Evolutionary conservation across 2,888 invertebrate genomes (phyloP).

Genomic region (Omphaloscelis lunosa): DNA sequence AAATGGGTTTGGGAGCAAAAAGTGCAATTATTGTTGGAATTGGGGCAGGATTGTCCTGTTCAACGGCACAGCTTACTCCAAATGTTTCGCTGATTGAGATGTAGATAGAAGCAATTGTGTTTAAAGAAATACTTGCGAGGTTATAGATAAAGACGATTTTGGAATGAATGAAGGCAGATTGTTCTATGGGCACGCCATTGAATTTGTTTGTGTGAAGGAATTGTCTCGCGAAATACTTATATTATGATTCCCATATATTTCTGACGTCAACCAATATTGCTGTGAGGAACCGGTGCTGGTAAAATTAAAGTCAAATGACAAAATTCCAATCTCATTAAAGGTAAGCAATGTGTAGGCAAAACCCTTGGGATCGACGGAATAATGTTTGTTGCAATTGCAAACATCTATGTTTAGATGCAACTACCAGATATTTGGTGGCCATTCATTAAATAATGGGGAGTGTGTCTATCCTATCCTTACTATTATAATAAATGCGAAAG

Average conservation of each 20-base stretch:
- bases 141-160: neutral
- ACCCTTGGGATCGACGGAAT: neutral
- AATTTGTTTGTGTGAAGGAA: no score
- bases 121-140: neutral
- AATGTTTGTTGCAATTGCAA: neutral
- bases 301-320: conserved; percentile 1
- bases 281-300: no score
- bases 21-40: conserved; percentile 22
- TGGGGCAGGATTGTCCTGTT: conserved; percentile 8
- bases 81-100: neutral
- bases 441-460: neutral
- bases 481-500: no score
- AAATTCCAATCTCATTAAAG: conserved; percentile 18
- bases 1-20: conserved; percentile 15
- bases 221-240: neutral
- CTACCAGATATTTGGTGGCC: neutral
- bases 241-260: neutral
- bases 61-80: neutral
- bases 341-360: neutral
- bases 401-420: neutral
- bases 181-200: neutral
- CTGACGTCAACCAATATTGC: neutral
- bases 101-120: neutral
- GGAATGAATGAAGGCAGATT: neutral
- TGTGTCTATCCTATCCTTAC: neutral